Evolutionary conservation across 2,113 vertebrate genomes (phyloP), one percentile per base, ranked within the genome.

Genomic region (Vidua macroura): DNA sequence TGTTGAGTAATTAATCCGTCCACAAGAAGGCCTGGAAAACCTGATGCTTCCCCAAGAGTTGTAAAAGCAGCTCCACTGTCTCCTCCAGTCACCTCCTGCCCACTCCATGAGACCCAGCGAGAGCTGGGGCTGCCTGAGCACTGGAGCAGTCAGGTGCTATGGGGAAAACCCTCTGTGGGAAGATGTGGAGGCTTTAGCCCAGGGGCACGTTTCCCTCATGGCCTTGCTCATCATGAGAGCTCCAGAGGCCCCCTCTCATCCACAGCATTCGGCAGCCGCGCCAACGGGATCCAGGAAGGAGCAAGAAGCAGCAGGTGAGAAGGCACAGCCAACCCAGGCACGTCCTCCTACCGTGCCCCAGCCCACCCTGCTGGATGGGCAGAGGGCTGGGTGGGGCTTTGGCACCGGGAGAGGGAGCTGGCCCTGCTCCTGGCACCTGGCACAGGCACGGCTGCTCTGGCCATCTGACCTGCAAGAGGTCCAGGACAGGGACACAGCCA

Each of bases 81-180:
- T 60, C 46, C 74, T 74, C 68, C 76, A 46, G 59, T 13, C 4
- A 0, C 43, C 19, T 81, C 88, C 69, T 18, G 53, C 41, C 44
- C 1, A 0, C 31, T 56, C 83, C 1, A 27, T 1, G 48, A 73
- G 62, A 28, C 24, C 11, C 37, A 7, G 44, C 0, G 6, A 55
- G 64, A 53, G 37, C 79, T 6, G 52, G 67, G 52, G 89, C 66
- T 82, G 70, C 53, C 72, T 1, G 3, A 72, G 43, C 24, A 5
- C 20, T 17, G 79, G 10, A 14, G 72, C 52, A 11, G 37, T 37
- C 41, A 62, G 55, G 15, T 55, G 86, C 17, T 62, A 11, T 0
- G 2, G 39, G 35, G 18, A 33, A 48, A 74, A 41, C 48, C 11
- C 24, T 39, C 53, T 22, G 19, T 12, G 39, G 72, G 53, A 59